Conservation (phyloP, 92 coral and sea anemone species). For the Zoanthus solanderi region DNA sequence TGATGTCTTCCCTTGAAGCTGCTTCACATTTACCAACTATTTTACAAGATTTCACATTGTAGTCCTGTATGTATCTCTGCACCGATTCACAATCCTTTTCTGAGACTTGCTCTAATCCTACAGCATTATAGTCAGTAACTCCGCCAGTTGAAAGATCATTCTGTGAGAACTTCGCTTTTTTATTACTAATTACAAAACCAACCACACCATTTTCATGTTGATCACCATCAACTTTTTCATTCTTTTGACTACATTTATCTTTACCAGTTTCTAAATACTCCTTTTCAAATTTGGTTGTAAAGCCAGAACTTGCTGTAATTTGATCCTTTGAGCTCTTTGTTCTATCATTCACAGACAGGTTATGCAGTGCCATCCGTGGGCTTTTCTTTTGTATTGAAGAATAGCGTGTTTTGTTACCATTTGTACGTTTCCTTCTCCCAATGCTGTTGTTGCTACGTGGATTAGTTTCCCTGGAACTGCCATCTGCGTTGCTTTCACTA, state of each 20-base stretch:
- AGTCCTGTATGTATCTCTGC: not conserved
- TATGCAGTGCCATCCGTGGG: not conserved
- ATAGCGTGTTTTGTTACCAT: not conserved
- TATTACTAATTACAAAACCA: not conserved
- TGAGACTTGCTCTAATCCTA: conserved; percentile 9
- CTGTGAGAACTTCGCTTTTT: not conserved
- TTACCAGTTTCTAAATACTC: not conserved
- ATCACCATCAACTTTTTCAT: not conserved
- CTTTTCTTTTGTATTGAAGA: not conserved
- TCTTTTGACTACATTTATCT: not conserved
- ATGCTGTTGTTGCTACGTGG: not conserved
- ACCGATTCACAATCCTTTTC: not conserved
- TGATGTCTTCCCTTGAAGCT: not conserved
- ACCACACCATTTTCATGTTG: not conserved
- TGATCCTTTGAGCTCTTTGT: not conserved
- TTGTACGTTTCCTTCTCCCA: not conserved
- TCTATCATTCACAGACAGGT: not conserved
- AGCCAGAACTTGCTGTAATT: not conserved
- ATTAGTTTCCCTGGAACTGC: conserved; percentile 2
- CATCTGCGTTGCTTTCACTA: not conserved
- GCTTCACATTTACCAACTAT: not conserved
- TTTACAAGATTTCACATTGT: no score
- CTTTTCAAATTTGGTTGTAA: not conserved
- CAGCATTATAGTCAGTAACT: not conserved
- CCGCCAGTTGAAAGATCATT: not conserved